Percentiles rank a stretch among this genome's conserved stretches.
Evolutionary conservation across 2,888 invertebrate species (phyloP).

Genomic region (Parnassius glacialis): DNA sequence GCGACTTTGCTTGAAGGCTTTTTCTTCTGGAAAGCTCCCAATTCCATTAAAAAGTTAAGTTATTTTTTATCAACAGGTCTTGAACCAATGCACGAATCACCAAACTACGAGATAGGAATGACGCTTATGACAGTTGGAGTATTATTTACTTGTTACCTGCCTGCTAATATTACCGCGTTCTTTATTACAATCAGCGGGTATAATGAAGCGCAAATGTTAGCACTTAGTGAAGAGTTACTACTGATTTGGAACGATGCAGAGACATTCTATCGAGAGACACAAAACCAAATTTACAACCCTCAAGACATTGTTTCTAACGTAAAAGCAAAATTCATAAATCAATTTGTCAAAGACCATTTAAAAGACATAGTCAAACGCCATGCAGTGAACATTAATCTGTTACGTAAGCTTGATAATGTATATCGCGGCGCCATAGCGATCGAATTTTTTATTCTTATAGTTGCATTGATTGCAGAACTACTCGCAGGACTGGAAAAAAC

Average conservation of each 20-base stretch:
- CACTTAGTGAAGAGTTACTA: slow-evolving; percentile 48
- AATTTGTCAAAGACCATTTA: slow-evolving; percentile 40
- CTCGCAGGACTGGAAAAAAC: slow-evolving; percentile 57
- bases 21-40: no score
- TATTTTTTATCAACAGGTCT: slow-evolving; percentile 42
- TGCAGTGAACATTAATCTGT: slow-evolving; percentile 38
- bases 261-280: slow-evolving; percentile 18
- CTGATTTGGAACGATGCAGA: slow-evolving; percentile 47
- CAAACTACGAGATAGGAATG: slow-evolving; percentile 52
- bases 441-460: slow-evolving; percentile 46
- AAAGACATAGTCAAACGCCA: slow-evolving; percentile 44
- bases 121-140: slow-evolving; percentile 32
- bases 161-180: slow-evolving; percentile 45
- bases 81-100: slow-evolving; percentile 51
- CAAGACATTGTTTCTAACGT: not conserved
- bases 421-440: slow-evolving; percentile 48
- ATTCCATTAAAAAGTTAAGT: no score
- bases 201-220: slow-evolving; percentile 52
- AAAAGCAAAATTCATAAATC: slow-evolving; percentile 36
- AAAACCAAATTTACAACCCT: slow-evolving; percentile 10
- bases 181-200: slow-evolving; percentile 50
- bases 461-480: slow-evolving; percentile 51
- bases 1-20: no score
- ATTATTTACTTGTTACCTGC: slow-evolving; percentile 40
- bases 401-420: slow-evolving; percentile 41